phyloP scores from a whole-genome alignment of 2,888 invertebrate genomes.

The Ectemnius cavifrons region DNA sequence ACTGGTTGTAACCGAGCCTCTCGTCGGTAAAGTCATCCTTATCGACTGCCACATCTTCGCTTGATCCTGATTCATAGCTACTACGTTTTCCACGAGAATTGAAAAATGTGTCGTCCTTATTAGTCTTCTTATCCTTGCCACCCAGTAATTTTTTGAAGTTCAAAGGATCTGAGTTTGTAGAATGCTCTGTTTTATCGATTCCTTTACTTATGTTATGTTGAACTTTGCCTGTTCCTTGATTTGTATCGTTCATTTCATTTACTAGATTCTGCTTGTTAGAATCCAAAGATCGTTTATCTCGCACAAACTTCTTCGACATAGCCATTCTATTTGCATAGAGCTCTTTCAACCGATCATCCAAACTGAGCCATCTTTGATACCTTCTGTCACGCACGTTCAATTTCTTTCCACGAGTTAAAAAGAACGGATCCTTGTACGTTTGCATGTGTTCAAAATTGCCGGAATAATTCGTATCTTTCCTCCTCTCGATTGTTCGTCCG shows the following conservation, averaged over 20 bases:
- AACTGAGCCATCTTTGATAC: not conserved
- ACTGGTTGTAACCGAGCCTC: not conserved
- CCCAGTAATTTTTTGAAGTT: too few species aligned
- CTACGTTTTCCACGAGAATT: not conserved
- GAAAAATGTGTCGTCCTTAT: not conserved
- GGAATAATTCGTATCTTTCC: not conserved
- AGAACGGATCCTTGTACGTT: constrained; percentile 4
- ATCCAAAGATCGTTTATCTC: constrained; percentile 6
- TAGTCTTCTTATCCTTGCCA: too few species aligned
- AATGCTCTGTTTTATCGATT: too few species aligned
- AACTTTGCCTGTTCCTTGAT: too few species aligned
- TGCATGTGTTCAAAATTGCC: not conserved
- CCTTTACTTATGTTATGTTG: too few species aligned
- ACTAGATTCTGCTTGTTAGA: not conserved
- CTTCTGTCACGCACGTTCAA: not conserved
- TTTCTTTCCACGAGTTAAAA: constrained; percentile 5
- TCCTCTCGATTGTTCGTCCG: not conserved
- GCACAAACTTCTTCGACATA: not conserved
- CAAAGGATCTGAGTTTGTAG: too few species aligned
- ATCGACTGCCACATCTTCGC: not conserved
- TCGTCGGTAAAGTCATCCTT: not conserved
- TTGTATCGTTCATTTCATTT: not conserved
- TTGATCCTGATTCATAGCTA: not conserved
- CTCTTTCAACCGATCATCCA: not conserved
- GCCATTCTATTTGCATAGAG: not conserved